These are phyloP conservation scores for Onychostoma macrolepis DNA, from an alignment of 2,113 vertebrate genomes.

Conservation along the genomic window DNA sequence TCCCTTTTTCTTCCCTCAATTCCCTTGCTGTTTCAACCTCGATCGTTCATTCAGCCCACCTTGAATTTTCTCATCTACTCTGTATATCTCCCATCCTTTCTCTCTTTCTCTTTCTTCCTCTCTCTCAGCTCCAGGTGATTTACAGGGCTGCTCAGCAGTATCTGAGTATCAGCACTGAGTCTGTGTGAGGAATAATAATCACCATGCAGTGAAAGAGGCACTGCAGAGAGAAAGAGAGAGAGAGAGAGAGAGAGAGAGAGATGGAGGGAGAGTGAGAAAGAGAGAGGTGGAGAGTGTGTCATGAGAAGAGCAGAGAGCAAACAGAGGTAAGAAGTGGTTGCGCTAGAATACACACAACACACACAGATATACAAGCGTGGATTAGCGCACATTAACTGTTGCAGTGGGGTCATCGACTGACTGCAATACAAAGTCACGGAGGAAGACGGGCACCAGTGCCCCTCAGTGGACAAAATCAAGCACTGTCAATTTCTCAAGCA, in stretches of 20 bases:
- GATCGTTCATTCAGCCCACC: slow-evolving; percentile 40
- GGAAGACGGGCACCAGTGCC: slow-evolving; percentile 3
- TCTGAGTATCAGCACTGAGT: slow-evolving; percentile 54
- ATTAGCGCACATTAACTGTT: slow-evolving; percentile 40
- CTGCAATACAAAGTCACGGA: slow-evolving; percentile 21
- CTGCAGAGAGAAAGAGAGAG: slow-evolving; percentile 49
- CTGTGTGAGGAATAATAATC: slow-evolving; percentile 62
- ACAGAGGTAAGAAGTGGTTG: slow-evolving; percentile 12
- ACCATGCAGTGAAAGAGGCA: slow-evolving; percentile 56
- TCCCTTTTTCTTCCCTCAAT: neutral
- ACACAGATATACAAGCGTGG: neutral
- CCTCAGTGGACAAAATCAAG: slow-evolving; percentile 8
- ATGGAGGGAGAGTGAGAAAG: slow-evolving; percentile 11
- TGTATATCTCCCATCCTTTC: slow-evolving; percentile 50
- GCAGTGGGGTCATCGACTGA: slow-evolving; percentile 24
- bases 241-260: slow-evolving; percentile 17
- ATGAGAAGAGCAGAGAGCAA: slow-evolving; percentile 35
- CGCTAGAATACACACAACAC: slow-evolving; percentile 16
- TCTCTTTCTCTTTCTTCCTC: slow-evolving; percentile 54
- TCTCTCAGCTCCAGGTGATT: slow-evolving; percentile 54
- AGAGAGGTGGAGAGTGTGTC: neutral
- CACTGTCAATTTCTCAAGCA: neutral
- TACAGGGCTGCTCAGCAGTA: slow-evolving; percentile 50
- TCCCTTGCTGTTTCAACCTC: slow-evolving; percentile 52
- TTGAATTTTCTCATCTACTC: slow-evolving; percentile 43